Evolutionary conservation across 1,140 invertebrate species (phyloP), one percentile per base, ranked within the genome.

Genomic region (Aethina tumida): DNA sequence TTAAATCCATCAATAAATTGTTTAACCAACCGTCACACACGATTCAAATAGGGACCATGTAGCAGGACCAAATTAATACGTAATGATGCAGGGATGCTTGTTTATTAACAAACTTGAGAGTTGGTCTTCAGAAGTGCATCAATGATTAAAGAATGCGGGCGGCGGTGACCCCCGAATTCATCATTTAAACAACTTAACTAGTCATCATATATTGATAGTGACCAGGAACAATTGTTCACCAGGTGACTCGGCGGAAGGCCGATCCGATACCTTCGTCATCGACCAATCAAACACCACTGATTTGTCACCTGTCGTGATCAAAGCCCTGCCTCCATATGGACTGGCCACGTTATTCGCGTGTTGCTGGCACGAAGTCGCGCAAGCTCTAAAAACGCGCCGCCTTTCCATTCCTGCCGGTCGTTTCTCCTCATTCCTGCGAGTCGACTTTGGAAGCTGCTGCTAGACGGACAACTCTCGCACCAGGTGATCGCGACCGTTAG

Each of bases 291-390:
- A 53, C 47, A 20, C 43, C 41, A 50, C 53, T 50, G 55, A 58
- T 58, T 54, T 58, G 55, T 58, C 55, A 58, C 55, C 55, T 57
- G 53, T 49, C 50, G 40, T 49, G 32, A 43, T 44, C 35, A 29
- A 41, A 36, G 55, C 43, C 52, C 53, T 43, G 51, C 53, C 53
- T 54, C 41, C 52, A 35, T 39, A 44, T 39, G 44, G 41, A 50
- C 30, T 36, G 38, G 17, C 36, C 26, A 34, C 42, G 41, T 35
- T 38, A 37, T 48, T 40, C 35, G 25, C 19, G 44, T 52, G 47
- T 45, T 55, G 55, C 53, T 55, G 55, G 55, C 45, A 58, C 28
- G 41, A 38, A 22, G 43, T 36, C 47, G 53, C 55, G 53, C 55
- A 56, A 51, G 34, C 55, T 50, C 51, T 44, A 28, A 35, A 36